Conservation (phyloP, 2,113 vertebrate species). For the Microtus ochrogaster region DNA sequence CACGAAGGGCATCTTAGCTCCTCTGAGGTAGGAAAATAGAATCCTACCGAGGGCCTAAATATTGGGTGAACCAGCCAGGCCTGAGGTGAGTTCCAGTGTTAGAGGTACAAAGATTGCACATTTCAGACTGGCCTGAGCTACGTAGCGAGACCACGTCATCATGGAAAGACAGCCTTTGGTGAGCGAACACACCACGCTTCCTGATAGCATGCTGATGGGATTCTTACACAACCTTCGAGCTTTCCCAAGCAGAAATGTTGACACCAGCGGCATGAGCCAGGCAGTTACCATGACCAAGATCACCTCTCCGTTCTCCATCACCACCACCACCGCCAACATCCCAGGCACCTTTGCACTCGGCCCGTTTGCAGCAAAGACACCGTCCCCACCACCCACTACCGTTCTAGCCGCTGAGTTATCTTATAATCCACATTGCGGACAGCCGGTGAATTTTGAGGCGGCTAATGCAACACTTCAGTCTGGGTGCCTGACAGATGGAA, state of each 20-base stretch:
- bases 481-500: neutral
- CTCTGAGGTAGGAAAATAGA: neutral
- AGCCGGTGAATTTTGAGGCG: neutral
- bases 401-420: neutral
- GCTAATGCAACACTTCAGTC: neutral
- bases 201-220: no score
- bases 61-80: neutral
- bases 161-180: neutral
- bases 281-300: neutral
- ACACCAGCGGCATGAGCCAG: rapidly evolving
- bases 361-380: neutral
- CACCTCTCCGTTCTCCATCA: rapidly evolving
- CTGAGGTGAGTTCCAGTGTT: no score
- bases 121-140: neutral
- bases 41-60: neutral
- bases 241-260: neutral
- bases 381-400: neutral
- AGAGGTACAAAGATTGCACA: no score
- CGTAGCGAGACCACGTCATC: neutral
- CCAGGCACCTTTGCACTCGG: neutral
- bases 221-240: rapidly evolving
- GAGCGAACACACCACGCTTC: neutral
- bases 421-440: neutral
- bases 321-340: neutral
- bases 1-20: no score